These are phyloP conservation scores for Yponomeuta cagnagella DNA, from an alignment of 2,888 invertebrate genomes.

Conservation along the genomic window DNA sequence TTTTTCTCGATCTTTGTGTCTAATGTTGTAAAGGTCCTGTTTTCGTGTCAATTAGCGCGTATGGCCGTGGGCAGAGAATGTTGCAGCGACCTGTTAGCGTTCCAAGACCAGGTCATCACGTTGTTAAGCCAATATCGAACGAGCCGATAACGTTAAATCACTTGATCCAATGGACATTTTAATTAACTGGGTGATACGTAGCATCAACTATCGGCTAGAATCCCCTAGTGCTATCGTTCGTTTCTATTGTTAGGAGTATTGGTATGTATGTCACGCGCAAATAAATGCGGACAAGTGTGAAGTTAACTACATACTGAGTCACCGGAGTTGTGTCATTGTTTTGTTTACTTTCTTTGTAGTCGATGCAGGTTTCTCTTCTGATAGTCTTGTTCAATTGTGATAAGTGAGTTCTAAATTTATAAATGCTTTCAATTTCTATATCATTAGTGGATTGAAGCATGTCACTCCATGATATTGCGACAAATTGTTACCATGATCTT, in stretches of 20 bases:
- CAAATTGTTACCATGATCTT: no score
- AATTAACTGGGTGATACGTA: background rate
- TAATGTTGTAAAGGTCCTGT: slow-evolving; percentile 29
- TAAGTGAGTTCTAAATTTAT: background rate
- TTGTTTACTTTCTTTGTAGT: slow-evolving; percentile 3
- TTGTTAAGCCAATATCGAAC: slow-evolving; percentile 4
- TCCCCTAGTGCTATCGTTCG: background rate
- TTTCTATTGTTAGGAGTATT: background rate
- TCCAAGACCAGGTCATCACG: slow-evolving; percentile 30
- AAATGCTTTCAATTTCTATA: background rate
- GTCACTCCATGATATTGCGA: no score
- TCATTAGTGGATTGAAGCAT: background rate
- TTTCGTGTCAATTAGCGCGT: slow-evolving; percentile 24
- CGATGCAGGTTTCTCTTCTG: background rate
- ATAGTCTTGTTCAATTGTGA: background rate
- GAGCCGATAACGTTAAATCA: background rate
- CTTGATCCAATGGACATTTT: background rate
- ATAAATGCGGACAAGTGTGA: background rate
- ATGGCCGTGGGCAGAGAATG: slow-evolving; percentile 41
- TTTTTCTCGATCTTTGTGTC: slow-evolving; percentile 21
- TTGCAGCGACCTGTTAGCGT: slow-evolving; percentile 25
- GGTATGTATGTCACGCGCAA: background rate
- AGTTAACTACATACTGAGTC: slow-evolving; percentile 11
- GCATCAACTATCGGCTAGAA: background rate
- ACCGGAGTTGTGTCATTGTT: slow-evolving; percentile 4